Conservation (phyloP, 2,113 vertebrate genomes). For the Mormyrus iriodes region DNA sequence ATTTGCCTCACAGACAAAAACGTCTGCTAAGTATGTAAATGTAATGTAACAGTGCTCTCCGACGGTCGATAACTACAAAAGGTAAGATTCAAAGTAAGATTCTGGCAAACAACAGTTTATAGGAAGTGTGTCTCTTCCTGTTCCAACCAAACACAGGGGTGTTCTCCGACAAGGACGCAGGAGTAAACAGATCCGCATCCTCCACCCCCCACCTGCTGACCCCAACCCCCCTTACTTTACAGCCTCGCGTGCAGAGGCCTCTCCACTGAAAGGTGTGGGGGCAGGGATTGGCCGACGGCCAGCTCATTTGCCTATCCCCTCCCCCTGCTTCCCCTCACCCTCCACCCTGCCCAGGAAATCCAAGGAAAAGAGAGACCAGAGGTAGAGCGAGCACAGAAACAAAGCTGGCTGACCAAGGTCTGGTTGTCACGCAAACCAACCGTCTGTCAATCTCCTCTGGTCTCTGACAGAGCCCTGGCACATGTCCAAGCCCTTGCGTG, state of each 20-base stretch:
- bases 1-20: neutral
- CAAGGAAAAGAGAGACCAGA: conserved; percentile 57
- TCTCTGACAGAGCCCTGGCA: conserved; percentile 77
- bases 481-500: conserved; percentile 81
- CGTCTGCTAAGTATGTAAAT: neutral
- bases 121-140: conserved; percentile 15
- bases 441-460: conserved; percentile 76
- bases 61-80: neutral
- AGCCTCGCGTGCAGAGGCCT: conserved; percentile 64
- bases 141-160: conserved; percentile 26
- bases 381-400: conserved; percentile 48
- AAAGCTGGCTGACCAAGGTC: conserved; percentile 71
- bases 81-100: too few species aligned
- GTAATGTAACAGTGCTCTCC: too few species aligned
- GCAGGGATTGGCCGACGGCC: conserved; percentile 54
- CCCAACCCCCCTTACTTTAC: conserved; percentile 36
- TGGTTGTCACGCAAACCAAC: conserved; percentile 81
- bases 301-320: conserved; percentile 44
- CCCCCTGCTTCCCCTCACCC: conserved; percentile 16
- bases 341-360: conserved; percentile 54
- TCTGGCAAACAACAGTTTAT: neutral
- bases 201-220: neutral
- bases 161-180: conserved; percentile 40
- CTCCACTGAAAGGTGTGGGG: conserved; percentile 39
- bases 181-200: conserved; percentile 31